phyloP scores from a whole-genome alignment of 2,113 vertebrate species.

The Psammodynastes pulverulentus region DNA sequence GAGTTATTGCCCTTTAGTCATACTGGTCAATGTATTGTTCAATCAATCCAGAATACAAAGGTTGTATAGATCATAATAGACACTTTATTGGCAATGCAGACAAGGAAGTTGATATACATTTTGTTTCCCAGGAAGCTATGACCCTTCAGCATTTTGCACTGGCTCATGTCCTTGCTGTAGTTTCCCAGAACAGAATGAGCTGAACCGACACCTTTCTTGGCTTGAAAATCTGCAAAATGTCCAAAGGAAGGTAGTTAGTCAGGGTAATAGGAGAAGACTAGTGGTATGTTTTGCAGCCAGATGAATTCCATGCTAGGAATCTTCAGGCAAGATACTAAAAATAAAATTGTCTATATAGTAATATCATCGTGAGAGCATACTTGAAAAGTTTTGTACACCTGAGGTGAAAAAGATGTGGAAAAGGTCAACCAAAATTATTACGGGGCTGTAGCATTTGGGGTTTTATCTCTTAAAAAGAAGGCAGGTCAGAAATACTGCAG shows the following conservation, averaged over 20 bases:
- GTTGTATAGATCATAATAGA: not conserved
- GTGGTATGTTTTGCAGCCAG: not conserved
- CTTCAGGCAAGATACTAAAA: not conserved
- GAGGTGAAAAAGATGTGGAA: not conserved
- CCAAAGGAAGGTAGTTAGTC: not conserved
- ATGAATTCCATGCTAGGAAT: not conserved
- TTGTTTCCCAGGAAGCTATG: not conserved
- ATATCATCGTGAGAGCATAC: not conserved
- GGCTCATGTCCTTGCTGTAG: not conserved
- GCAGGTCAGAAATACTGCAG: not conserved
- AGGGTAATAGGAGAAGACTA: constrained; percentile 17
- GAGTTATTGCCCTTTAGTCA: not conserved
- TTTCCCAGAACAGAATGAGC: constrained; percentile 2
- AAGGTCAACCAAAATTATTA: not conserved
- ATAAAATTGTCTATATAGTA: not conserved
- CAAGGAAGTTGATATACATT: not conserved
- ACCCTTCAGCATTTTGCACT: not conserved
- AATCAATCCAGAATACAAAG: not conserved
- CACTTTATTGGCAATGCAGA: not conserved
- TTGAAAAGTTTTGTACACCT: not conserved
- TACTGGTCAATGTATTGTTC: not conserved
- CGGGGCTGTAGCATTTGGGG: not conserved
- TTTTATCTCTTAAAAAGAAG: not conserved
- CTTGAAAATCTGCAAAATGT: not conserved
- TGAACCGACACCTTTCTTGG: constrained; percentile 18